Percentiles rank a stretch among this genome's conserved stretches.
Evolutionary conservation across 2,797 vertebrate species (phyloP).

Genomic region (Limnodromus scolopaceus): DNA sequence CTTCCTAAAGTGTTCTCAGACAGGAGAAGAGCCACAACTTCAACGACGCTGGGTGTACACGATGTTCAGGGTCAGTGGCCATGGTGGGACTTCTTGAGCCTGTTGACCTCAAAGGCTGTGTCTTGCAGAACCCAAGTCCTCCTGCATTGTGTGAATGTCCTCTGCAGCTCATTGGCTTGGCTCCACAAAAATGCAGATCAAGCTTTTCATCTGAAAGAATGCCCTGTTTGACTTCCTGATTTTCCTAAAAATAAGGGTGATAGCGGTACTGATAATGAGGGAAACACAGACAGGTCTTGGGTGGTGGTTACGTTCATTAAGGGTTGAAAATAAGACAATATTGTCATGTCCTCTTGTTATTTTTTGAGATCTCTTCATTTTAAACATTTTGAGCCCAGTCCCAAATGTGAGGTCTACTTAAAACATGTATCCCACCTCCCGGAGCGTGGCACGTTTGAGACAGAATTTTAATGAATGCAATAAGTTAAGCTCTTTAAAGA

Average conservation of each 20-base stretch:
- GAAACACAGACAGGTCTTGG: neutral
- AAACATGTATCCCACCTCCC: neutral
- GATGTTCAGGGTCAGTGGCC: neutral
- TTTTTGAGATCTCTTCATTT: neutral
- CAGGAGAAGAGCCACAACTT: neutral
- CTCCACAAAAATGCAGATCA: neutral
- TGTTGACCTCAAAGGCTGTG: neutral
- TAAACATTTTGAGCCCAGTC: neutral
- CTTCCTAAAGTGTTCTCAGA: rapidly evolving
- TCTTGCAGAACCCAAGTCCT: neutral
- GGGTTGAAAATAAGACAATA: neutral
- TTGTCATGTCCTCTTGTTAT: neutral
- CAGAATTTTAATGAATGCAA: neutral
- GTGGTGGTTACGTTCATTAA: neutral
- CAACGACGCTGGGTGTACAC: rapidly evolving
- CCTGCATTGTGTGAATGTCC: neutral
- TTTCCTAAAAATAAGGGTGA: neutral
- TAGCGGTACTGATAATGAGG: rapidly evolving
- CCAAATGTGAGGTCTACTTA: neutral
- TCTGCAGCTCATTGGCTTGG: neutral
- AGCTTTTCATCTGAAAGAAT: neutral
- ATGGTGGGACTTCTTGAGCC: neutral
- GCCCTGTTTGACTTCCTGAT: neutral
- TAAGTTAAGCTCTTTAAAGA: neutral
- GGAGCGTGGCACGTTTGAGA: neutral